Evolutionary conservation across 2,113 vertebrate species (phyloP), one percentile per base, ranked within the genome.

Genomic region (Lycaon pictus): DNA sequence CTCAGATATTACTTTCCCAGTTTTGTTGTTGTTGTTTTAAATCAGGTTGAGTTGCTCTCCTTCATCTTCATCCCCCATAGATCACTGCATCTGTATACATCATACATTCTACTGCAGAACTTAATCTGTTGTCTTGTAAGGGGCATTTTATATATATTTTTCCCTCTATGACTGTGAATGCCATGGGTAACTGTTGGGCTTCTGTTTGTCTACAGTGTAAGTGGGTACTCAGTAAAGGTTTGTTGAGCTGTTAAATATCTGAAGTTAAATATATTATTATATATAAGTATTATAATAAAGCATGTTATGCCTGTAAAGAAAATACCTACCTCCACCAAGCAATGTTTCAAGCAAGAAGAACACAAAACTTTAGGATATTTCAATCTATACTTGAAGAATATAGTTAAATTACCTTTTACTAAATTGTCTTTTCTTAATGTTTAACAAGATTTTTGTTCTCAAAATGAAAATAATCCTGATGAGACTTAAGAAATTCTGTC

Each of bases 361-460:
- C 69, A 19, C 13, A 86, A 56, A 88, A 91, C 22, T 43, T 80
- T 69, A 77, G 1, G 5, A 8, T 86, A 1, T 25, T 7, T 90
- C 37, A 92, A 72, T 83, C 16, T 55, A 48, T 71, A 80, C 5
- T 82, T 56, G 48, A 77, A 58, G 5, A 84, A 13, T 62, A 51
- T 94, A n/a, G 4, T 63, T 77, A 92, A 65, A 65, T 67, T 80
- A 60, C 1, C 20, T 95, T 93, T 69, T 76, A 22, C 43, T 35
- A 81, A 58, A n/a, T 79, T 90, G 1, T 16, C 15, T 79, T 95
- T 71, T 69, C 1, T 94, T 88, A 35, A 63, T 8, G 2, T 48
- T n/a, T 58, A 85, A 48, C 2, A 80, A 84, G 19, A 48, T 5
- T 35, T 93, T n/a, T 82, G 23, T 93, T 76, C 27, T 60, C 35